Conservation (phyloP, 2,797 vertebrate genomes). For the Eulemur rubriventer region DNA sequence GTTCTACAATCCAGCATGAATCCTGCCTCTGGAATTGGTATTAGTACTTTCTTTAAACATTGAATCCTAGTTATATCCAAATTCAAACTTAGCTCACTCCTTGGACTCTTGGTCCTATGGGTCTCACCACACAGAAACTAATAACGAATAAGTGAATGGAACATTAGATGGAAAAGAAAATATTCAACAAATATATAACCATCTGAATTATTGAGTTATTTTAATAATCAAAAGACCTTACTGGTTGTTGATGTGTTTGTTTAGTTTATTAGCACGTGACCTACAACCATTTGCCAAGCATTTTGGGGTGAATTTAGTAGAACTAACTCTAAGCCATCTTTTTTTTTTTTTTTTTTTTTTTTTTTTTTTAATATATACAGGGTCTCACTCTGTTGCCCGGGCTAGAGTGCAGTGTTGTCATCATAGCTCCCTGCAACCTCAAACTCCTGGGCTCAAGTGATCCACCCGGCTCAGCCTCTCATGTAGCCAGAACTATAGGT, state of each 20-base stretch:
- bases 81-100: neutral
- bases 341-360: neutral
- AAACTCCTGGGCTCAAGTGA: neutral
- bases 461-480: neutral
- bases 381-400: too few relatives aligned
- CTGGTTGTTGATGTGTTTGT: neutral
- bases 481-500: neutral
- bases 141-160: neutral
- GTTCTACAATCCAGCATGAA: neutral
- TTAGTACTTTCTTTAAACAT: neutral
- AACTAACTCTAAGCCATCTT: neutral
- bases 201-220: neutral
- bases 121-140: neutral
- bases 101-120: neutral
- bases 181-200: neutral
- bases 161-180: neutral
- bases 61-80: neutral
- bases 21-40: neutral
- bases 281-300: neutral
- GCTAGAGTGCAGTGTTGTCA: neutral
- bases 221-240: neutral
- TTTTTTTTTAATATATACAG: neutral
- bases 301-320: neutral
- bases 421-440: neutral
- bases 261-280: neutral